Base-by-base conservation (phyloP, 2,888 invertebrate species). In the Nasonovia ribisnigri region DNA sequence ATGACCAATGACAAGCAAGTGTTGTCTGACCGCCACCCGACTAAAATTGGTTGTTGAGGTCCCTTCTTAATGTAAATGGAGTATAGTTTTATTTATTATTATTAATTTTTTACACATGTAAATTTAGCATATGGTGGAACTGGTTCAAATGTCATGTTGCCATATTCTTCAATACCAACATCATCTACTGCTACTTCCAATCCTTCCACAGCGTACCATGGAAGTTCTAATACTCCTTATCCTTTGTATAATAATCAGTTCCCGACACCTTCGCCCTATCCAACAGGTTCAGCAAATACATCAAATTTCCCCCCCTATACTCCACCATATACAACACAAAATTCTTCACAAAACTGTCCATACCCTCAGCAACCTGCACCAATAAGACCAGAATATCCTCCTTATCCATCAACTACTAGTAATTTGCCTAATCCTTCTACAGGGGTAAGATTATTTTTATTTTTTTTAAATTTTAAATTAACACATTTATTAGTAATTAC, bases 161-260 rank as follows among this genome's bases (percentile, higher is more conserved):
- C 88, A 90, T 95, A 95, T 95, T 96, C 96, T 84, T 46, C 94
- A 94, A 94, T 93, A 86, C 84, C 90, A n/a, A 84, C 92, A 42
- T 51, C 84, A n/a, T 57, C 90, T 51, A 54, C 93, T 60, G 20
- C 90, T 90, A 36, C 93, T 60, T 90, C 90, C n/a, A 93, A 93
- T 90, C 43, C 84, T 93, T 20, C 92, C 0, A 51, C 92, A 57
- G 43, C 86, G 3, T 93, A 90, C 42, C 93, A 93, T 43, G 90
- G 93, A 67, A 90, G 24, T 48, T 90, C 93, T 42, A 93, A 89
- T n/a, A 86, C 90, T 86, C 93, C 93, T 42, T 93, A 93, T n/a
- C 93, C 93, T 16, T 67, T 93, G 10, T 93, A 90, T 86, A 93
- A 51, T 84, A 93, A 90, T 93, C 93, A 93, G 26, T 93, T 93